Percentiles rank a stretch among this genome's conserved stretches.
These are phyloP conservation scores for Equus quagga DNA, from an alignment of 2,113 vertebrate species.

Conservation along the genomic window DNA sequence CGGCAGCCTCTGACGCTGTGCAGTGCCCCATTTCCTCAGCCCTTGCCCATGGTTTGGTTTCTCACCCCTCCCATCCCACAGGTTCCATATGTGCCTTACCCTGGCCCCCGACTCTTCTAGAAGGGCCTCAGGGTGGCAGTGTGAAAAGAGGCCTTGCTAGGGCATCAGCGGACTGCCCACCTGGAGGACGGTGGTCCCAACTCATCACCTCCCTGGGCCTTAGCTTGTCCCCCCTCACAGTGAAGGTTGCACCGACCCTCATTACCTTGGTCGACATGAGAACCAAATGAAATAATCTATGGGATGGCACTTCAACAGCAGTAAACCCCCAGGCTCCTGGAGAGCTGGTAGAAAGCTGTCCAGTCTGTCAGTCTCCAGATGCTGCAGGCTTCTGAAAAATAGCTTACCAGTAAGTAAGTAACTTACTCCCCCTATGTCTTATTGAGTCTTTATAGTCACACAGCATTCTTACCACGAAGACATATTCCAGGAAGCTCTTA, in stretches of 20 bases:
- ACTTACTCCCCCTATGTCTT: not conserved
- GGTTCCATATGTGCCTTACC: rapidly evolving
- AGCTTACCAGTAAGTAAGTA: no score
- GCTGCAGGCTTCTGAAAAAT: not conserved
- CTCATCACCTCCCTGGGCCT: no score
- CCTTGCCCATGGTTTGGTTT: not conserved
- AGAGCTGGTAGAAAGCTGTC: not conserved
- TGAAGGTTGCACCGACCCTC: not conserved
- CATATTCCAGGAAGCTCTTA: not conserved
- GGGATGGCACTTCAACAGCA: not conserved
- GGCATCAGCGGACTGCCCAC: not conserved
- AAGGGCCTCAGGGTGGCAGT: no score
- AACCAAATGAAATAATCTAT: not conserved
- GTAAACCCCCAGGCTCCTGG: not conserved
- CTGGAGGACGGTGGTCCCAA: not conserved
- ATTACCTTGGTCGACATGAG: not conserved
- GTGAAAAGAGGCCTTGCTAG: no score
- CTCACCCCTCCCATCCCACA: rapidly evolving
- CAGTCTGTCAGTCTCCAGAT: not conserved
- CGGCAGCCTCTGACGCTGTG: not conserved
- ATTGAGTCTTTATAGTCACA: not conserved
- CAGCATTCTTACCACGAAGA: not conserved
- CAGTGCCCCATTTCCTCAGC: not conserved
- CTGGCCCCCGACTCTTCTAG: not conserved
- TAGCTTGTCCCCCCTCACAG: not conserved